These are phyloP conservation scores for Acanthoscelides obtectus DNA, from an alignment of 2,888 invertebrate species.

Conservation along the genomic window DNA sequence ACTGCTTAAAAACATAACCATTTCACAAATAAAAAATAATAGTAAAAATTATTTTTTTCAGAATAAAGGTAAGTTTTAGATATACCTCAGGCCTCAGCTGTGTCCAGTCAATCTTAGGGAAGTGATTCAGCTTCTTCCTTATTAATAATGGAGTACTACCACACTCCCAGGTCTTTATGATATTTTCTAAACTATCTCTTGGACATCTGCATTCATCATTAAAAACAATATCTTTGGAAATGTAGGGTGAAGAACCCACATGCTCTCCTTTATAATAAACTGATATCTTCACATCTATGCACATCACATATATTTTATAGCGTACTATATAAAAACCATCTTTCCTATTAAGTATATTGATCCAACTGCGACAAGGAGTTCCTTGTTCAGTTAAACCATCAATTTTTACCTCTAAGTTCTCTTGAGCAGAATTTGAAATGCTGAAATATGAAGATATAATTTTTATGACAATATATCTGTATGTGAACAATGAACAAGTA, in stretches of 20 bases:
- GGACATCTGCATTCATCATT: slow-evolving; percentile 87
- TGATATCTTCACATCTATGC: slow-evolving; percentile 64
- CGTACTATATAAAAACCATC: slow-evolving; percentile 81
- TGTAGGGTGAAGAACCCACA: slow-evolving; percentile 61
- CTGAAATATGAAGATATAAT: not conserved
- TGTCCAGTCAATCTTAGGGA: slow-evolving; percentile 66
- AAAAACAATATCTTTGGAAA: slow-evolving; percentile 62
- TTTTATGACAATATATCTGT: not conserved
- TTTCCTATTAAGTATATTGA: slow-evolving; percentile 72
- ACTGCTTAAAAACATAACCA: too few species aligned
- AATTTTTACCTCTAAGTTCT: slow-evolving; percentile 50
- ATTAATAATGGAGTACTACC: slow-evolving; percentile 63
- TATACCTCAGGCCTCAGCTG: slow-evolving; percentile 50
- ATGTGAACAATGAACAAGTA: too few species aligned
- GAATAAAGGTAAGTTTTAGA: too few species aligned
- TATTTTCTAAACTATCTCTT: slow-evolving; percentile 54
- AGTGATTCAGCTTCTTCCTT: slow-evolving; percentile 63
- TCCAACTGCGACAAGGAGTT: slow-evolving; percentile 65
- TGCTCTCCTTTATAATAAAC: slow-evolving; percentile 60
- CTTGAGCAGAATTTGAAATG: not conserved
- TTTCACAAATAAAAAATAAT: too few species aligned
- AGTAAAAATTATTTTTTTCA: too few species aligned
- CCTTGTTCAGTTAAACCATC: slow-evolving; percentile 52
- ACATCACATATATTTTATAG: slow-evolving; percentile 74
- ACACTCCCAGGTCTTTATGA: slow-evolving; percentile 67